phyloP scores from a whole-genome alignment of 1,140 invertebrate genomes.

The Ectropis grisescens region DNA sequence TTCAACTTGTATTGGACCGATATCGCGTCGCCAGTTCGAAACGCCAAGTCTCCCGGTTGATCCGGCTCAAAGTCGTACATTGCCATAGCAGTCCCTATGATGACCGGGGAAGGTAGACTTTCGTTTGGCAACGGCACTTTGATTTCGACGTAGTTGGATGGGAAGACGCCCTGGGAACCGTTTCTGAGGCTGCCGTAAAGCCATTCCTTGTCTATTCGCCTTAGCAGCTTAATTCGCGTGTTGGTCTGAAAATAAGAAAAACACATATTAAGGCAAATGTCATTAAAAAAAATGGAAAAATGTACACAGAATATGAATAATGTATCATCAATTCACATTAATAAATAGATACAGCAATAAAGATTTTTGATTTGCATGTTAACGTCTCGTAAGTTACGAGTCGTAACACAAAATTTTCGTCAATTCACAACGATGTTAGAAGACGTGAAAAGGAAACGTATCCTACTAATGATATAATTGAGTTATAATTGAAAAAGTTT shows the following conservation, averaged over 20 bases:
- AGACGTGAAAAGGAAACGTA: too few relatives aligned
- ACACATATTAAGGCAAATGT: too few relatives aligned
- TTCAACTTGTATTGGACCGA: constrained; percentile 79
- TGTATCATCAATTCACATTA: too few relatives aligned
- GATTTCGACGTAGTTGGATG: constrained; percentile 82
- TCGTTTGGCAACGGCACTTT: constrained; percentile 76
- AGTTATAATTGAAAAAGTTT: too few relatives aligned
- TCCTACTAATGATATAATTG: too few relatives aligned
- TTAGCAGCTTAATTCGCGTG: constrained; percentile 78
- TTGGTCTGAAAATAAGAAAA: constrained; percentile 70
- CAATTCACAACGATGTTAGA: too few relatives aligned
- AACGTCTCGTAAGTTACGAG: too few relatives aligned
- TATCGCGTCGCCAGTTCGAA: constrained; percentile 76
- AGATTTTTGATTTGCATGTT: too few relatives aligned
- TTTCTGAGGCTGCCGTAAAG: constrained; percentile 75
- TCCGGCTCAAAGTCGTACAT: constrained; percentile 66
- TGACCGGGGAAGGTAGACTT: constrained; percentile 3
- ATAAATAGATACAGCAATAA: too few relatives aligned
- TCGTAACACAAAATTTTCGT: too few relatives aligned
- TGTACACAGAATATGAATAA: too few relatives aligned
- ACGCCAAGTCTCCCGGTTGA: constrained; percentile 56
- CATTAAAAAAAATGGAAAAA: too few relatives aligned
- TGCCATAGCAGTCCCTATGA: constrained; percentile 40
- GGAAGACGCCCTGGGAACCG: constrained; percentile 84
- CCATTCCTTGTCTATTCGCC: constrained; percentile 85